phyloP scores from a whole-genome alignment of 2,113 vertebrate genomes.

The Lethenteron reissneri region DNA sequence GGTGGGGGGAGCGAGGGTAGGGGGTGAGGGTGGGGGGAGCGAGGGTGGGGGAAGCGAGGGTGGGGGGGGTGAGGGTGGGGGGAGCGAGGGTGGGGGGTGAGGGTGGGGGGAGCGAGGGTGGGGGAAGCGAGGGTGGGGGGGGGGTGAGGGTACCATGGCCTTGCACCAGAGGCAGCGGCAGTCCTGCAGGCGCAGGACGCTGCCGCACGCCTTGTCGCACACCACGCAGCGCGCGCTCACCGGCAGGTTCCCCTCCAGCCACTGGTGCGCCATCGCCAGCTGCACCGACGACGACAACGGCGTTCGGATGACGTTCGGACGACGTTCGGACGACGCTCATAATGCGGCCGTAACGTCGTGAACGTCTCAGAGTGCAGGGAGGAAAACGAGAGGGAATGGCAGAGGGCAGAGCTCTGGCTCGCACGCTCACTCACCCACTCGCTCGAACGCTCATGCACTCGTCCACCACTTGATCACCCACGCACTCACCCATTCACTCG shows the following conservation, averaged over 20 bases:
- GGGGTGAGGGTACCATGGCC: conserved; percentile 46
- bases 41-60: no score
- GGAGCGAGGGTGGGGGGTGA: background rate
- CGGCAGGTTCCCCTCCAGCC: conserved; percentile 80
- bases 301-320: background rate
- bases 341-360: background rate
- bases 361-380: no score
- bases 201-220: conserved; percentile 89
- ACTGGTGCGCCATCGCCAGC: conserved; percentile 95
- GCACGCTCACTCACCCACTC: no score
- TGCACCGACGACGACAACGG: conserved; percentile 15
- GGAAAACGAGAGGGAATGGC: no score
- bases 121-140: no score
- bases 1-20: background rate
- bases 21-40: background rate
- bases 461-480: no score
- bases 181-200: conserved; percentile 76
- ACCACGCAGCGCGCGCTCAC: conserved; percentile 77
- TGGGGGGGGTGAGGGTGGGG: no score
- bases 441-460: no score
- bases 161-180: conserved; percentile 96
- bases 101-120: no score
- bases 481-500: no score
- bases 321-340: background rate
- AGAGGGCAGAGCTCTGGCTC: no score